These are phyloP conservation scores for Pissodes strobi DNA, from an alignment of 1,140 invertebrate genomes.

Conservation along the genomic window DNA sequence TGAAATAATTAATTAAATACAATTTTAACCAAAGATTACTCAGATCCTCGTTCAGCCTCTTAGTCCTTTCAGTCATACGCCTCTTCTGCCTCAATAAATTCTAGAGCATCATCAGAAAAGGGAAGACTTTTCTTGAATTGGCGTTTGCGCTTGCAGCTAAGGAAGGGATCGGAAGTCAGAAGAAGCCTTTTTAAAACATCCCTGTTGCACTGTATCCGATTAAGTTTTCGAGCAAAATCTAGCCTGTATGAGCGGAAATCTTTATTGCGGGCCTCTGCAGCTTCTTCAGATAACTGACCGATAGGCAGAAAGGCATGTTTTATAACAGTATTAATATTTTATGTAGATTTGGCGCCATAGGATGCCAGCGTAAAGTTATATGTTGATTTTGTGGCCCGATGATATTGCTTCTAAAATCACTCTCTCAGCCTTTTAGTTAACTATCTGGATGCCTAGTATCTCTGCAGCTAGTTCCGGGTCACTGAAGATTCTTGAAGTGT, in stretches of 20 bases:
- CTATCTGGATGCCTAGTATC: conserved; percentile 41
- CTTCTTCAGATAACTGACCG: conserved; percentile 43
- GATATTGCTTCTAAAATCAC: conserved; percentile 41
- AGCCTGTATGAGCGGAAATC: conserved; percentile 42
- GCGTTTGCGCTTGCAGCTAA: too few species aligned
- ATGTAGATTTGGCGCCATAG: conserved; percentile 53
- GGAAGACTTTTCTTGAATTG: too few species aligned
- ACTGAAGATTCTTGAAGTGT: conserved; percentile 51
- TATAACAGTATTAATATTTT: conserved; percentile 50
- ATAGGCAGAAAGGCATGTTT: conserved; percentile 45
- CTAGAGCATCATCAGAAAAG: too few species aligned
- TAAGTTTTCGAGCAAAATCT: conserved; percentile 45
- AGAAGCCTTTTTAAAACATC: conserved; percentile 46
- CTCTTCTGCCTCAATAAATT: too few species aligned
- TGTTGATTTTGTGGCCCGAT: conserved; percentile 47
- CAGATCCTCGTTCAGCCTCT: too few species aligned
- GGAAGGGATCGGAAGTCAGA: conserved; percentile 47
- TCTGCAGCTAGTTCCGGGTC: conserved; percentile 38
- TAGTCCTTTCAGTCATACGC: too few species aligned
- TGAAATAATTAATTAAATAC: too few species aligned
- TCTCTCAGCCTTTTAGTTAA: too few species aligned
- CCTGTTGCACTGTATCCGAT: conserved; percentile 38
- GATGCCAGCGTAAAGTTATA: conserved; percentile 47
- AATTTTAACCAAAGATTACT: too few species aligned
- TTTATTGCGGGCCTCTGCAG: conserved; percentile 43